These are phyloP conservation scores for Drosophila subquinaria DNA, from an alignment of 2,888 invertebrate species.

Conservation along the genomic window DNA sequence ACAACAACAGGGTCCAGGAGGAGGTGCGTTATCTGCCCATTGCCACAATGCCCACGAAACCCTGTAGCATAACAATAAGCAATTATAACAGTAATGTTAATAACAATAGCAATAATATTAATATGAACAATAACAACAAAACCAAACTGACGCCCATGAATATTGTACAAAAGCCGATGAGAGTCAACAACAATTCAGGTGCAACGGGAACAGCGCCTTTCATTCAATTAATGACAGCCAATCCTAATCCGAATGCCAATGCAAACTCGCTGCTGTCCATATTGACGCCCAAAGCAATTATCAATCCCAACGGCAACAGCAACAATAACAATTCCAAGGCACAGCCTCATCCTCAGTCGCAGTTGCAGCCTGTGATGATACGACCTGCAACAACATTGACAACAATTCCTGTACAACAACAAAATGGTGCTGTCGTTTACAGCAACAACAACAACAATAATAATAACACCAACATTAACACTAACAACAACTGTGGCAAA, in stretches of 20 bases:
- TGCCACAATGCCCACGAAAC: conserved; percentile 47
- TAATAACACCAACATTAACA: not conserved
- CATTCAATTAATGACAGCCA: conserved; percentile 51
- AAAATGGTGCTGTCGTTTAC: conserved; percentile 24
- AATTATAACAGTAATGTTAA: conserved; percentile 17
- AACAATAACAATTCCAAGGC: conserved; percentile 17
- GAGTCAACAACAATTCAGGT: conserved; percentile 17
- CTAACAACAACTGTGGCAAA: conserved; percentile 17
- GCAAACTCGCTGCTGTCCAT: conserved; percentile 37
- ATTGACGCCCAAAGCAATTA: conserved; percentile 34
- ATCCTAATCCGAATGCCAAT: conserved; percentile 23
- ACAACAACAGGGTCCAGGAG: conserved; percentile 15
- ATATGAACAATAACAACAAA: conserved; percentile 30
- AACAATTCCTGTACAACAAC: conserved; percentile 29
- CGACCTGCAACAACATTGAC: conserved; percentile 27
- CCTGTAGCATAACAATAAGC: conserved; percentile 39
- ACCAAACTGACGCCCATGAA: conserved; percentile 49
- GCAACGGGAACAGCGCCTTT: conserved; percentile 28
- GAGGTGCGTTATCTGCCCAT: conserved; percentile 57
- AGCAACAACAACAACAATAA: conserved; percentile 2
- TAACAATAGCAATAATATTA: conserved; percentile 32
- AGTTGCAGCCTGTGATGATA: conserved; percentile 29
- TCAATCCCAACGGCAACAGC: conserved; percentile 20
- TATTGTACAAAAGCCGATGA: conserved; percentile 42
- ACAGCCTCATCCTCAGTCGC: conserved; percentile 5